phyloP scores from a whole-genome alignment of 2,113 vertebrate genomes.

The Leptosomus discolor region DNA sequence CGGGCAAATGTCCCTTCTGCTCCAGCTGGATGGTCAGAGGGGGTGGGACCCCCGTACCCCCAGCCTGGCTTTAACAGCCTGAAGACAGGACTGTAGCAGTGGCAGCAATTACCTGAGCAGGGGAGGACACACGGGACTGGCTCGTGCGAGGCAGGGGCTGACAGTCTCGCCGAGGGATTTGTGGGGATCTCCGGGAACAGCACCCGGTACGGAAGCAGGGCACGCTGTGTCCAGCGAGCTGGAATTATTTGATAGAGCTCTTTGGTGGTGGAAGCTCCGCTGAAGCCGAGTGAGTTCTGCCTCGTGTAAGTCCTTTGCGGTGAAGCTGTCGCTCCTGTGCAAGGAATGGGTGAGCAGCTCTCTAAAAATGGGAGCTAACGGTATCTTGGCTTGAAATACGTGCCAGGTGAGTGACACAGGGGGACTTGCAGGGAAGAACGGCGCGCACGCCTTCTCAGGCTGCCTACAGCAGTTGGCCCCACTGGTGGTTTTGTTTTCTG shows the following conservation, averaged over 20 bases:
- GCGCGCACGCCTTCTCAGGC: neutral
- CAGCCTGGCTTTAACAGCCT: neutral
- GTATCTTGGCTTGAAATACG: accelerated
- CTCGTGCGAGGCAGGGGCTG: accelerated
- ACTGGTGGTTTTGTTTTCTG: neutral
- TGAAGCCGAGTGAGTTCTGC: neutral
- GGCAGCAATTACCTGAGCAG: neutral
- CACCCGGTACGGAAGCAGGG: accelerated
- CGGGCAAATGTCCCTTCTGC: accelerated
- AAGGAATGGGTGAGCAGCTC: accelerated
- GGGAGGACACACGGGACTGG: accelerated
- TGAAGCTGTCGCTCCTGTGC: accelerated
- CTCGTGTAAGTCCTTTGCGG: neutral
- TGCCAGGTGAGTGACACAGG: accelerated
- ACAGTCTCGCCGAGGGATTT: accelerated
- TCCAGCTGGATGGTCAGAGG: accelerated
- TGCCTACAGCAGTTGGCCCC: neutral
- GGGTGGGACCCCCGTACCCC: accelerated
- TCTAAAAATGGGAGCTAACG: neutral
- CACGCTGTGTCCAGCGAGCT: accelerated
- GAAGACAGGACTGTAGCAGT: accelerated
- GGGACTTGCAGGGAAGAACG: too few species aligned
- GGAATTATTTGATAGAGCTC: accelerated
- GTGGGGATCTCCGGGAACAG: accelerated
- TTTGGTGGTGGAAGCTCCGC: accelerated